Evolutionary conservation across 2,797 vertebrate genomes (phyloP).

Genomic region (Lophius americanus): DNA sequence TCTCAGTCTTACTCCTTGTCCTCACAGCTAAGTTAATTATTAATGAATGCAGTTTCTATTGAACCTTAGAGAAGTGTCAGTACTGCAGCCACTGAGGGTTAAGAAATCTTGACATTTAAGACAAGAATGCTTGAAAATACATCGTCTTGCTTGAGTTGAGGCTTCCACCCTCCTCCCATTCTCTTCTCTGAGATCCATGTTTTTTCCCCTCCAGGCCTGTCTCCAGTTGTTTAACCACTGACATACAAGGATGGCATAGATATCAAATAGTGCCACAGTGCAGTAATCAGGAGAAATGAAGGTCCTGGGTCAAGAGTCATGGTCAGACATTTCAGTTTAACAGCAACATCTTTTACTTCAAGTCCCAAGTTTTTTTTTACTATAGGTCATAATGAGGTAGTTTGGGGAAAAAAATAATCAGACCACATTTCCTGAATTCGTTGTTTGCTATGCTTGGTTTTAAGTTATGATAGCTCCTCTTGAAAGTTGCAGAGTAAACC

Average conservation of each 20-base stretch:
- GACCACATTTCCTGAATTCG: conserved; percentile 51
- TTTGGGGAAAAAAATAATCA: conserved; percentile 68
- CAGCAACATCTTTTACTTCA: conserved; percentile 27
- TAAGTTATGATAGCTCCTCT: conserved; percentile 69
- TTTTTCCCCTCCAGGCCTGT: conserved; percentile 78
- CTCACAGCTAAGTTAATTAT: conserved; percentile 80
- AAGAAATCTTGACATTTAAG: conserved; percentile 85
- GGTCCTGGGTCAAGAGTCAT: conserved; percentile 65
- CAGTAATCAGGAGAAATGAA: conserved; percentile 73
- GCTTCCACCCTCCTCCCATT: conserved; percentile 75
- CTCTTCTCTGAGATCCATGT: conserved; percentile 71
- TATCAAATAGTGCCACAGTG: conserved; percentile 79
- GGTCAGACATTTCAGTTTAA: conserved; percentile 32
- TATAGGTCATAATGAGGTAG: conserved; percentile 47
- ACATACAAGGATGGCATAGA: conserved; percentile 75
- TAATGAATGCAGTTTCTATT: conserved; percentile 86
- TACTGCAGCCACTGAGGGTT: conserved; percentile 76
- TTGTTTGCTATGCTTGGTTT: conserved; percentile 56
- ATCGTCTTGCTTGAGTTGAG: conserved; percentile 83
- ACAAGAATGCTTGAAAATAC: conserved; percentile 86
- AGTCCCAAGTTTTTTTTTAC: conserved; percentile 50
- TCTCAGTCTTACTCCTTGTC: conserved; percentile 58
- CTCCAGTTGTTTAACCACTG: conserved; percentile 78
- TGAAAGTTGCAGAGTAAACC: conserved; percentile 73
- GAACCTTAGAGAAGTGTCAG: conserved; percentile 85